Conservation (phyloP, 2,113 vertebrate species). For the Mugil cephalus region DNA sequence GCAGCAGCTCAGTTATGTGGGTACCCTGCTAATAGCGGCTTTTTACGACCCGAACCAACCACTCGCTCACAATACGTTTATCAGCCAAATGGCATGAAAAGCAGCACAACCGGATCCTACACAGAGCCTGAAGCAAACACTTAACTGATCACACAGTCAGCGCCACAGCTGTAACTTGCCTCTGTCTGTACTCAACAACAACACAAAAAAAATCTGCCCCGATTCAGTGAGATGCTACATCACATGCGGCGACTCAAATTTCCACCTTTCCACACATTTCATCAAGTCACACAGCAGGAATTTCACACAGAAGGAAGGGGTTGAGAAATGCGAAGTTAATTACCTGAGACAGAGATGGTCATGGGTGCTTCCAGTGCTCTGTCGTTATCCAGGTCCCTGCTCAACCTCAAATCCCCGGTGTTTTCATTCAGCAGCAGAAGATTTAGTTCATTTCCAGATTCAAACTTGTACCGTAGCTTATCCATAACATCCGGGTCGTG, state of each 20-base stretch:
- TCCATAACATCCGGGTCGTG: slow-evolving; percentile 95
- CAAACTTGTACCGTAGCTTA: slow-evolving; percentile 91
- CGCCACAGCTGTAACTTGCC: slow-evolving; percentile 33
- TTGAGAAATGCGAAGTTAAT: slow-evolving; percentile 46
- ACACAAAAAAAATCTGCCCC: background rate
- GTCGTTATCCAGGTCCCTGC: slow-evolving; percentile 93
- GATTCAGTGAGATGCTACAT: slow-evolving; percentile 9
- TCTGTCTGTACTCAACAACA: background rate
- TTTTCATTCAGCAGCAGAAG: slow-evolving; percentile 90
- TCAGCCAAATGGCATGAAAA: slow-evolving; percentile 69
- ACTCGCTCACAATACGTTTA: slow-evolving; percentile 68
- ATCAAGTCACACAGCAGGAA: rapidly evolving
- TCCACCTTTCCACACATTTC: background rate
- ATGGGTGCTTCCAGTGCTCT: slow-evolving; percentile 93
- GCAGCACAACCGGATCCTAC: slow-evolving; percentile 76
- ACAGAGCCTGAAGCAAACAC: slow-evolving; percentile 72
- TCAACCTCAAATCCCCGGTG: slow-evolving; percentile 93
- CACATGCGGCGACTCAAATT: background rate
- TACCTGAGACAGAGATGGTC: slow-evolving; percentile 95
- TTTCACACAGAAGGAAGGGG: background rate
- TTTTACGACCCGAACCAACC: slow-evolving; percentile 66
- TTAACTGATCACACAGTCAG: slow-evolving; percentile 44
- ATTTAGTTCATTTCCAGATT: slow-evolving; percentile 93
- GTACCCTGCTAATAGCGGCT: slow-evolving; percentile 41
- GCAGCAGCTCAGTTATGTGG: slow-evolving; percentile 41